Base-by-base conservation (phyloP, 2,797 vertebrate genomes). In the Gambelia wislizenii region DNA sequence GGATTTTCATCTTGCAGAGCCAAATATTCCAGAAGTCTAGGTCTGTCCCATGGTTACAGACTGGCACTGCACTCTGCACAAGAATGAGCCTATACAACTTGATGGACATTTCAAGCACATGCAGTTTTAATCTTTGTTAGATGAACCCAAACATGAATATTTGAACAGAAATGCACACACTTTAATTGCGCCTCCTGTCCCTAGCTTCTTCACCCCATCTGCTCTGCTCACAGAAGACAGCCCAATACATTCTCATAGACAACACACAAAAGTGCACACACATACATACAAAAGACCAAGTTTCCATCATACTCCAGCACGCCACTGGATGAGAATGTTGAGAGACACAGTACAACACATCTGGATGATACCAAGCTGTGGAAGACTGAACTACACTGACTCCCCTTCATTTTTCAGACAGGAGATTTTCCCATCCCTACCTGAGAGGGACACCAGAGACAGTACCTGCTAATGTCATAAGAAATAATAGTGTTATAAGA, bases 1-100 rank as follows among this genome's bases (percentile, higher is more conserved):
- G 87, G 92, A 91, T 64, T 91, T 87, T 94, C 88, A 89, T 91
- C 90, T 81, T 72, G 82, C 70, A 85, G 72, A 88, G 76, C 89
- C 93, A 91, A 92, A 89, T 93, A 91, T 91, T 91, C 84, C 86
- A 90, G 81, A 84, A 89, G 42, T 33, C 70, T 88, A 64, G 87
- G 89, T 85, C 54, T 67, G 75, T 79, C 88, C 54, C 83, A 85
- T 75, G 54, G 74, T 79, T 75, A 74, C 75, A 42, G 9, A 59
- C n/a, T 2, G 44, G 59, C 6, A 47, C 54, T 22, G 25, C 25
- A 30, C 16, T 22, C 13, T 39, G 16, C 14, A 81, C 30, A 44
- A 36, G 25, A 61, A 52, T 36, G 16, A 36, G 42, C 3, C 16
- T 64, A 30, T 64, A 64, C 27, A 82, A 76, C 22, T 27, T n/a